These are phyloP conservation scores for Aleiodes leptofemur DNA, from an alignment of 2,888 invertebrate genomes.

Conservation along the genomic window DNA sequence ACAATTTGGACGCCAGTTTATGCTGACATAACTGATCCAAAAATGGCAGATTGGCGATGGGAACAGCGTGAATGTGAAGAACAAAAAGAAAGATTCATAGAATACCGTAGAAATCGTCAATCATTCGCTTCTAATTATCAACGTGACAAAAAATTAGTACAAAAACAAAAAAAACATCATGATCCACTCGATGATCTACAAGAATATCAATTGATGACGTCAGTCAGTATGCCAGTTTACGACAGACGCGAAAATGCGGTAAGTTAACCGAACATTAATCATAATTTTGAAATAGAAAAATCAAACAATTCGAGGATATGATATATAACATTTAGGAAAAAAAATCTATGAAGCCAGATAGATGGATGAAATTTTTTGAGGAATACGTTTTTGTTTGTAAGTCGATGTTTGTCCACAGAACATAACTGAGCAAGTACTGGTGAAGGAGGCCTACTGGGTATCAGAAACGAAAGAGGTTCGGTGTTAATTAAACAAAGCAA, in stretches of 20 bases:
- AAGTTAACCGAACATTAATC: slow-evolving; percentile 72
- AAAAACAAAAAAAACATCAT: slow-evolving; percentile 78
- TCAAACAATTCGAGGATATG: slow-evolving; percentile 33
- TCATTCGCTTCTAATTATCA: slow-evolving; percentile 81
- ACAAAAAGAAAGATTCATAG: slow-evolving; percentile 85
- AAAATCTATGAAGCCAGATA: slow-evolving; percentile 30
- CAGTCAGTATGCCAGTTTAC: slow-evolving; percentile 95
- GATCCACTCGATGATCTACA: slow-evolving; percentile 79
- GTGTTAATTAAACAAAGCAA: slow-evolving; percentile 73
- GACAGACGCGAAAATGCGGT: slow-evolving; percentile 91
- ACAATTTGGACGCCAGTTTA: slow-evolving; percentile 99
- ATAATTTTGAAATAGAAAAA: background rate
- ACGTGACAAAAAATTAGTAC: slow-evolving; percentile 79
- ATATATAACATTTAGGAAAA: slow-evolving; percentile 15
- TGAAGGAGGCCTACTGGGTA: slow-evolving; percentile 96
- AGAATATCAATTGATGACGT: slow-evolving; percentile 90
- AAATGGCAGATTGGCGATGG: slow-evolving; percentile 94
- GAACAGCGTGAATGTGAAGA: slow-evolving; percentile 87
- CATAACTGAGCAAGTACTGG: slow-evolving; percentile 96
- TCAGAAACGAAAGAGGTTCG: slow-evolving; percentile 95
- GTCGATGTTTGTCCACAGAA: slow-evolving; percentile 87
- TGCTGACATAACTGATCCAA: slow-evolving; percentile 93
- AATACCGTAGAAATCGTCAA: slow-evolving; percentile 80
- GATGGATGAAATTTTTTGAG: slow-evolving; percentile 45
- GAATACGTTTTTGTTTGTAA: slow-evolving; percentile 62